phyloP scores from a whole-genome alignment of 2,113 vertebrate genomes.

The Oncorhynchus masou region DNA sequence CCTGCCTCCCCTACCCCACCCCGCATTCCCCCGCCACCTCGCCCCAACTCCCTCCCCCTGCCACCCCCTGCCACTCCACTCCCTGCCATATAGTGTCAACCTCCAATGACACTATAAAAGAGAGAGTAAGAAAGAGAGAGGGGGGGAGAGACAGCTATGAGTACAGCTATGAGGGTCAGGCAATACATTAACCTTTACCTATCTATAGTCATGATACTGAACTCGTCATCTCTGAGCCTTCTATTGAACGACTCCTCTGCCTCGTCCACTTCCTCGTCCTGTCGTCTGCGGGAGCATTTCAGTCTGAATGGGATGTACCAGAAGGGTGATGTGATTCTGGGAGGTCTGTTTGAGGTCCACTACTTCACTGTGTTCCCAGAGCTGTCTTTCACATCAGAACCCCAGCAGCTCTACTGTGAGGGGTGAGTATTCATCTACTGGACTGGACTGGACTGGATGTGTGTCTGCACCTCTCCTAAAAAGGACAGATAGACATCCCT shows the following conservation, averaged over 20 bases:
- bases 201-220: constrained; percentile 45
- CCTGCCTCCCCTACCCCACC: too few relatives aligned
- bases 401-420: constrained; percentile 51
- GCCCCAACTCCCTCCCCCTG: too few relatives aligned
- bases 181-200: neutral
- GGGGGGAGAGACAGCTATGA: neutral
- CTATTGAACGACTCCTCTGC: constrained; percentile 31
- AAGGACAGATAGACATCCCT: neutral
- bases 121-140: neutral
- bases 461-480: neutral
- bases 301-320: constrained; percentile 46
- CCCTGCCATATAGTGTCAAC: too few relatives aligned
- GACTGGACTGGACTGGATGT: too few relatives aligned
- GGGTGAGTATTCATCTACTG: constrained; percentile 48
- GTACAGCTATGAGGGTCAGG: neutral
- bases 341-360: constrained; percentile 64
- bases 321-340: constrained; percentile 52
- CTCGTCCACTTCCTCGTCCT: constrained; percentile 5
- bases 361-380: constrained; percentile 47
- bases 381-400: constrained; percentile 50
- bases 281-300: constrained; percentile 35
- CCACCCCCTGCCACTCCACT: too few relatives aligned
- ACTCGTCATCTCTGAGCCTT: constrained; percentile 34
- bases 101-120: neutral
- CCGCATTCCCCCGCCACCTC: too few relatives aligned